Conservation (phyloP, 2,113 vertebrate genomes). For the Apodemus sylvaticus region DNA sequence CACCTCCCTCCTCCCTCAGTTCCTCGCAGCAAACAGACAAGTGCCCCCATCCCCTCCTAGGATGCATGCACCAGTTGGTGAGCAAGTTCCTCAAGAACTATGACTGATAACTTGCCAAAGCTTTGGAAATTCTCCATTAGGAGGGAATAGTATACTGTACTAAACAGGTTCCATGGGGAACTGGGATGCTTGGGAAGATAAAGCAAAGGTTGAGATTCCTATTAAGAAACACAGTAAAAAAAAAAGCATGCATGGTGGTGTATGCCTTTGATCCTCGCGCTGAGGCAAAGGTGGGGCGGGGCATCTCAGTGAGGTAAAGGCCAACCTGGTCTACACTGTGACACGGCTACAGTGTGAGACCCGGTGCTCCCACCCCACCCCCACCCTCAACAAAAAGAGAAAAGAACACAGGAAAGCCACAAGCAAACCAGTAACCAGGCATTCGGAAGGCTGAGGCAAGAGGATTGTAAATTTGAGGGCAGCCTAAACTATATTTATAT, state of each 20-base stretch:
- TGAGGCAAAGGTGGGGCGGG: neutral
- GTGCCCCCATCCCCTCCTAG: neutral
- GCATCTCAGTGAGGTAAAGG: neutral
- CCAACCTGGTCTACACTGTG: neutral
- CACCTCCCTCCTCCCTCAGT: constrained; percentile 1
- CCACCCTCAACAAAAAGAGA: neutral
- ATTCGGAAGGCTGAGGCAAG: neutral
- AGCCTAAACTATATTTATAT: neutral
- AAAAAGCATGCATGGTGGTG: neutral
- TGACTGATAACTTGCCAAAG: constrained; percentile 12
- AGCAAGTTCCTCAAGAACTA: constrained; percentile 49
- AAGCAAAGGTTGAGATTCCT: constrained; percentile 22
- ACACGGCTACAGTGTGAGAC: neutral
- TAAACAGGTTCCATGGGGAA: constrained; percentile 24
- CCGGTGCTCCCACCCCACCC: neutral
- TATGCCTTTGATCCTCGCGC: neutral
- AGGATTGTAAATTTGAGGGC: neutral
- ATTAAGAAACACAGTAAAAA: constrained; percentile 30
- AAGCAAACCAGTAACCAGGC: neutral
- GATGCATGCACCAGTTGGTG: neutral
- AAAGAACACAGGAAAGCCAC: neutral
- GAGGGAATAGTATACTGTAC: neutral
- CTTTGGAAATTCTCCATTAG: constrained; percentile 50
- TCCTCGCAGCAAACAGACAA: constrained; percentile 34
- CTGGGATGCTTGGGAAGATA: neutral